Base-by-base conservation (phyloP, 2,888 invertebrate genomes). In the Agriopis leucophaearia region DNA sequence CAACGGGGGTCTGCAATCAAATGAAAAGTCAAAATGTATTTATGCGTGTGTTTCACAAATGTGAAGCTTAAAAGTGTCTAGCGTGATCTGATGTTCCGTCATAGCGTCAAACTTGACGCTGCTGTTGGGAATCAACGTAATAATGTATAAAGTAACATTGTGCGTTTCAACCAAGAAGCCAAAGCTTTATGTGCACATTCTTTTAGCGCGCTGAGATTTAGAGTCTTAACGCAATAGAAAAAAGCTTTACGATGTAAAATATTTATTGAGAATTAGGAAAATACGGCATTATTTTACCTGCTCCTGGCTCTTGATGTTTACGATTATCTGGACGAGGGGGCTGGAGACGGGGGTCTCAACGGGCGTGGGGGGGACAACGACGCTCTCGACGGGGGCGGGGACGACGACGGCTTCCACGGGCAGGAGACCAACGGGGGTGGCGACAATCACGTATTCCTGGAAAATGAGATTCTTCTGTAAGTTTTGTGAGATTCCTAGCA, bases 251-350 rank as follows among this genome's bases (percentile, higher is more conserved):
- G 27, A 3, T 27, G 27, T 27, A 27, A 12, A 44, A 44, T 44
- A 44, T n/a, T 48, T 13, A 48, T 0, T 38, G 15, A 6, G 8
- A 38, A 38, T 38, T 18, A 13, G 40, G 12, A 56, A n/a, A 15
- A 42, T 5, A 40, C 42, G n/a, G 13, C 44, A 44, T n/a, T 44
- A 44, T 8, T 45, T 70, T 51, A 70, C 70, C 64, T 64, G 69
- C 61, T 68, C 51, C 59, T 70, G 69, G 57, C 69, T 70, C 51
- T 74, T 74, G 61, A 74, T 55, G 70, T 74, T 75, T 63, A 73
- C 72, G 66, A 78, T 71, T 67, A 77, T 71, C 67, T 73, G 75
- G 54, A 73, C 75, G 4, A 78, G 76, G 79, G 82, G 85, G 80
- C 75, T 83, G 81, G 68, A 80, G 75, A 18, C 78, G 67, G 76